Percentiles rank a stretch among this genome's conserved stretches.
phyloP scores from a whole-genome alignment of 2,888 invertebrate genomes.

The Neoascia interrupta region DNA sequence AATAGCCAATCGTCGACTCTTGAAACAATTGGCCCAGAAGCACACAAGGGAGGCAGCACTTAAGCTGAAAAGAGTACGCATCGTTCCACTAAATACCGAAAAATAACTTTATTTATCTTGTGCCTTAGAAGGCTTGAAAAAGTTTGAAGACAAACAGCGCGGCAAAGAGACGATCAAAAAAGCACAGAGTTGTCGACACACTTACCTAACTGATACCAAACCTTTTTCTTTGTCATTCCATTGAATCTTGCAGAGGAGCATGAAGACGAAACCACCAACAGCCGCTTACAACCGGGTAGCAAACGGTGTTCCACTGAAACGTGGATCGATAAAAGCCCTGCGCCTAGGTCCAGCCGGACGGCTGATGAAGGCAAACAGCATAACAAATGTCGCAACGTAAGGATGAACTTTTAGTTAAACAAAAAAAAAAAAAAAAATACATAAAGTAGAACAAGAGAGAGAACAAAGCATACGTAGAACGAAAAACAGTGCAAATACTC shows the following conservation, averaged over 20 bases:
- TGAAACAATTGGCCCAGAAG: constrained; percentile 77
- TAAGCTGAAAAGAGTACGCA: constrained; percentile 79
- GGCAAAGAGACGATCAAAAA: constrained; percentile 20
- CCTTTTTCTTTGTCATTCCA: constrained; percentile 67
- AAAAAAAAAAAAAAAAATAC: constrained; percentile 18
- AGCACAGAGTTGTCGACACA: constrained; percentile 1
- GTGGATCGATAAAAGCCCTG: constrained; percentile 75
- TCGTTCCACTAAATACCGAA: constrained; percentile 57
- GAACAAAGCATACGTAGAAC: constrained; percentile 4
- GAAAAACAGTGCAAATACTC: constrained; percentile 8
- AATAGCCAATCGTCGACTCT: constrained; percentile 76
- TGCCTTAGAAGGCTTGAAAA: constrained; percentile 24
- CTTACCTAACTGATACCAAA: constrained; percentile 53
- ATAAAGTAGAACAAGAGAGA: constrained; percentile 49
- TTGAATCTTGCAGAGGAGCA: constrained; percentile 78
- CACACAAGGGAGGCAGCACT: constrained; percentile 78
- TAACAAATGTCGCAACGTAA: constrained; percentile 79
- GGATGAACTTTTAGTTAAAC: constrained; percentile 71
- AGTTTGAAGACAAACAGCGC: constrained; percentile 11
- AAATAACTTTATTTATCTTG: constrained; percentile 7
- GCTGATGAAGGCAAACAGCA: constrained; percentile 77
- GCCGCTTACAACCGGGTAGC: constrained; percentile 70
- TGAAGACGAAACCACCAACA: constrained; percentile 73
- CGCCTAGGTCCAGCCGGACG: constrained; percentile 77
- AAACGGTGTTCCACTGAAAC: constrained; percentile 72